Evolutionary conservation across 2,113 vertebrate genomes (phyloP).

Genomic region (Cervus canadensis): DNA sequence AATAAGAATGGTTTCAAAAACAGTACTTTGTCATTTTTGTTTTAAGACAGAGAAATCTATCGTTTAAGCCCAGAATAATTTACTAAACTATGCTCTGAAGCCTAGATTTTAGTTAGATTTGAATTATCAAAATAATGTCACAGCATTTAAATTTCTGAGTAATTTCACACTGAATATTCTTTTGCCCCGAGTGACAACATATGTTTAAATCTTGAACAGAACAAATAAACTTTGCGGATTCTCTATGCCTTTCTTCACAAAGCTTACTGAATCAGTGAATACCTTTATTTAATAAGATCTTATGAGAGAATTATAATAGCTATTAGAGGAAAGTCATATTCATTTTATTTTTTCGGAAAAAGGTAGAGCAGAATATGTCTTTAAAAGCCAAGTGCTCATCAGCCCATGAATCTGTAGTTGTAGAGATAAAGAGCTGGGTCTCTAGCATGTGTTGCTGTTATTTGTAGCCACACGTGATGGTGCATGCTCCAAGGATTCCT

Average conservation of each 20-base stretch:
- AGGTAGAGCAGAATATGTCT: not conserved
- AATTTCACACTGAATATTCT: slow-evolving; percentile 37
- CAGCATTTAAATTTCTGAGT: slow-evolving; percentile 3
- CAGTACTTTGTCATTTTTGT: slow-evolving; percentile 29
- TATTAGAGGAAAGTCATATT: not conserved
- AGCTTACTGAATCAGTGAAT: not conserved
- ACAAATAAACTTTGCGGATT: not conserved
- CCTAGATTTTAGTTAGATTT: slow-evolving; percentile 30
- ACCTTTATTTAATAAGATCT: slow-evolving; percentile 24
- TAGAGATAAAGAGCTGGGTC: not conserved
- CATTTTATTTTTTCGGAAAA: slow-evolving; percentile 20
- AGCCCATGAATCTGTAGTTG: not conserved
- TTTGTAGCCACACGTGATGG: not conserved
- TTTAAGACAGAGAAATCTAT: not conserved
- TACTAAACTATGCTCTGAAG: not conserved
- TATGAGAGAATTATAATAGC: not conserved
- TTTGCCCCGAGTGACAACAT: not conserved
- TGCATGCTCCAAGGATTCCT: not conserved
- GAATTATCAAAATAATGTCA: slow-evolving; percentile 35
- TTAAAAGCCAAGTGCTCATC: not conserved
- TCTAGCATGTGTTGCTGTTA: not conserved
- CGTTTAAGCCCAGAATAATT: slow-evolving; percentile 28
- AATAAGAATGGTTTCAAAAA: slow-evolving; percentile 48
- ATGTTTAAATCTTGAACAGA: slow-evolving; percentile 20
- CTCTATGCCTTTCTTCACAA: not conserved